These are phyloP conservation scores for Pionites leucogaster DNA, from an alignment of 2,113 vertebrate species.

Conservation along the genomic window DNA sequence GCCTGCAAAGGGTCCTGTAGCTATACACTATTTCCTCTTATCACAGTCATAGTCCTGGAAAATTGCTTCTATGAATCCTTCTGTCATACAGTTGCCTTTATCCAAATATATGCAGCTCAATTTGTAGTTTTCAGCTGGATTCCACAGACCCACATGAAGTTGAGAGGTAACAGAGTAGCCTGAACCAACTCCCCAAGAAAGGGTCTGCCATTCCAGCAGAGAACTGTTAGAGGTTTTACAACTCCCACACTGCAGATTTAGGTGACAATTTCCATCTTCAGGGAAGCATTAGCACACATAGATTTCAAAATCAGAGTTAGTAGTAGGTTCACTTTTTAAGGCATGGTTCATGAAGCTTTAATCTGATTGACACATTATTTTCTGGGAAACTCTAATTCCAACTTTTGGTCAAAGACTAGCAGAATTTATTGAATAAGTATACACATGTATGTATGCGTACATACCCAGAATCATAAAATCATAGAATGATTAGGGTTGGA, in stretches of 20 bases:
- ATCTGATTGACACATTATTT: background rate
- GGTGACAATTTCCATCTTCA: background rate
- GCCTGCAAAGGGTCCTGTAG: background rate
- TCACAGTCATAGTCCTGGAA: background rate
- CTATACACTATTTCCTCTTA: background rate
- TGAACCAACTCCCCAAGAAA: background rate
- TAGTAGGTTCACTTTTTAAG: background rate
- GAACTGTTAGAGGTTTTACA: background rate
- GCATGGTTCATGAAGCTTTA: background rate
- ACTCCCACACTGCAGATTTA: background rate
- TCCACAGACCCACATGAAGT: background rate
- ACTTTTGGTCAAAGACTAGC: background rate
- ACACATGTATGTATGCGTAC: background rate
- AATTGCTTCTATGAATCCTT: background rate
- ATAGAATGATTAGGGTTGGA: background rate
- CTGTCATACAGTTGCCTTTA: background rate
- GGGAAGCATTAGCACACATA: background rate
- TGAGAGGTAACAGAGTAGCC: background rate
- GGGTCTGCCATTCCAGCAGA: background rate
- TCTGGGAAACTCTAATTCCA: background rate
- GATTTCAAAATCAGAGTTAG: background rate
- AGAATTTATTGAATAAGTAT: background rate
- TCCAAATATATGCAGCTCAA: background rate
- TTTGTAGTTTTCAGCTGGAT: background rate
- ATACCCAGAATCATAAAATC: background rate